Evolutionary conservation across 2,113 vertebrate species (phyloP), one percentile per base, ranked within the genome.

Genomic region (Cyrtonyx montezumae): DNA sequence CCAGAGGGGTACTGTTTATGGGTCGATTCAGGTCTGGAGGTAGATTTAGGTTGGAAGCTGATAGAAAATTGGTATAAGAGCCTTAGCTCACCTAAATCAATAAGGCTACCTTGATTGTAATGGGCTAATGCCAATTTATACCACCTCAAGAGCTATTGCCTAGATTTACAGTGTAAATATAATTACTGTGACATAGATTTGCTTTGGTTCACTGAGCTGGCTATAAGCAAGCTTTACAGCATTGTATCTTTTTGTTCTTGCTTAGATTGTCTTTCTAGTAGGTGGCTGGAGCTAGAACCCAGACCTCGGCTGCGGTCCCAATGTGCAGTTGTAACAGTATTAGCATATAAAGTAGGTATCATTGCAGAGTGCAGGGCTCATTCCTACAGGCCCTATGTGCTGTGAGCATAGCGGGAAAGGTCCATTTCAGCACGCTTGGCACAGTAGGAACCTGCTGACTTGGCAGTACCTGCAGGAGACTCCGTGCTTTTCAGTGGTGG

Each of bases 141-240:
- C 61, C 85, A 85, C 76, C 91, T 80, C 61, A 90, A 94, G 90
- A 94, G 71, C 61, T 91, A 88, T 68, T 94, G 87, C 76, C 73
- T 71, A 71, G 75, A 89, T 85, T 93, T 93, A 90, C 69, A 77
- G 79, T 78, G 51, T 86, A 91, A 91, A 84, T 91, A 75, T 94
- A 93, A 94, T 96, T 95, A 87, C 75, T 56, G 3, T 91, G 89
- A 85, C 79, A 88, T 61, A 71, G 91, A 92, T 90, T 85, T 90
- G 68, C 90, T 88, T 78, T 80, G 88, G 90, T 95, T 96, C 94
- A 93, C 53, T 84, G 90, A 90, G 61, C 82, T 94, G 82, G 94
- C 76, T 90, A 75, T 58, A 65, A 96, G 65, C 51, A 75, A 77
- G 79, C 36, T 78, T 94, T 94, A 58, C 48, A 37, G 36, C 28